phyloP scores from a whole-genome alignment of 2,113 vertebrate species.

The Podarcis muralis region DNA sequence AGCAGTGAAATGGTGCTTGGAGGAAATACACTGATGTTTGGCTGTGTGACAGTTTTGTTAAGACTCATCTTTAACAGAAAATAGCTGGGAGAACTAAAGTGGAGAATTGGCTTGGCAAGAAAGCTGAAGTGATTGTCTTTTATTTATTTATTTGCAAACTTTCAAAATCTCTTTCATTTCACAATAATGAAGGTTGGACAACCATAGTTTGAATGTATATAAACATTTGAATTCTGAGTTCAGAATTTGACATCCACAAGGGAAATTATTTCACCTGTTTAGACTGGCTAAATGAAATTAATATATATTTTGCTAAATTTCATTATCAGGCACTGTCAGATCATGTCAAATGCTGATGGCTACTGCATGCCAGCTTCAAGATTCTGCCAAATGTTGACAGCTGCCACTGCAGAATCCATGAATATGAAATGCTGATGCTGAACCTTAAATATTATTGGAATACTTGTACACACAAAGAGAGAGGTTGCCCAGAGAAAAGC shows the following conservation, averaged over 20 bases:
- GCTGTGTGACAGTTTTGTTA: too few species aligned
- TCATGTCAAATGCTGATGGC: background rate
- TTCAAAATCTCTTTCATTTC: background rate
- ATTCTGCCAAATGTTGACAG: background rate
- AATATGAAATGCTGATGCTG: background rate
- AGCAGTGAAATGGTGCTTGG: too few species aligned
- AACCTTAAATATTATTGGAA: background rate
- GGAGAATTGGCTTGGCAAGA: background rate
- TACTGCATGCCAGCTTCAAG: background rate
- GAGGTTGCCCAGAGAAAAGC: background rate
- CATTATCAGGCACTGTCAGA: background rate
- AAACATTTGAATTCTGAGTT: background rate
- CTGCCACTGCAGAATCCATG: background rate
- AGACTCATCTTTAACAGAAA: too few species aligned
- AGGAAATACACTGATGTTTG: too few species aligned
- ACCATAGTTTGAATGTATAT: background rate
- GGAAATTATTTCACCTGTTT: background rate
- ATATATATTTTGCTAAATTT: background rate
- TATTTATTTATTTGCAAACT: background rate
- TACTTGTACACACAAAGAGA: background rate
- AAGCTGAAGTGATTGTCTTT: too few species aligned
- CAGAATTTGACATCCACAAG: background rate
- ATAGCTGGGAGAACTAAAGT: background rate
- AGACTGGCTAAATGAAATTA: background rate
- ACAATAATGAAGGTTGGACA: background rate